These are phyloP conservation scores for Spodoptera littoralis DNA, from an alignment of 2,888 invertebrate genomes.

Conservation along the genomic window DNA sequence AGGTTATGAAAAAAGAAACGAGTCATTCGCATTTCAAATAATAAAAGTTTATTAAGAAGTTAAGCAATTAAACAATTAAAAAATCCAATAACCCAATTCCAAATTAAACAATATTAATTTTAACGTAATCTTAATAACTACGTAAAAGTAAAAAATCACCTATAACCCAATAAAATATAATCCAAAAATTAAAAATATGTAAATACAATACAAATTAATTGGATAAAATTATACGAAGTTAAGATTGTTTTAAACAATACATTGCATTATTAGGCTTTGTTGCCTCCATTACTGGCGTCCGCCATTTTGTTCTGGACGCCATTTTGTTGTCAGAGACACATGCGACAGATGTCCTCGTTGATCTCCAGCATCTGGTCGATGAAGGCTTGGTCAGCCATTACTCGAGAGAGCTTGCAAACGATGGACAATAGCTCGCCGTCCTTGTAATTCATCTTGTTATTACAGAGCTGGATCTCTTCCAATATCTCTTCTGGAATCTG, in stretches of 20 bases:
- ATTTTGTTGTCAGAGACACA: constrained; percentile 89
- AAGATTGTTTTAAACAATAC: constrained; percentile 21
- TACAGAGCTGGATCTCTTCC: constrained; percentile 91
- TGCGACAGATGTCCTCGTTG: constrained; percentile 93
- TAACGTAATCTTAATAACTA: constrained; percentile 51
- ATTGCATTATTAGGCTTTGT: constrained; percentile 35
- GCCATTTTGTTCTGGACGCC: constrained; percentile 68
- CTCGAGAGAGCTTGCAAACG: constrained; percentile 90
- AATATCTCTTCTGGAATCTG: constrained; percentile 90
- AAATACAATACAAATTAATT: constrained; percentile 56
- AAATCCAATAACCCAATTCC: constrained; percentile 53
- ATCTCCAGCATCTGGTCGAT: constrained; percentile 93
- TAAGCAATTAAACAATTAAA: constrained; percentile 43
- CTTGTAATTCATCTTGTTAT: constrained; percentile 92
- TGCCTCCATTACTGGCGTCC: constrained; percentile 52
- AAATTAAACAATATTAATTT: constrained; percentile 39
- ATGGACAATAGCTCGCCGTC: constrained; percentile 90
- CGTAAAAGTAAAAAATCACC: constrained; percentile 47
- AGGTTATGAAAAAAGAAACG: constrained; percentile 11
- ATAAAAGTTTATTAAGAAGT: constrained; percentile 47
- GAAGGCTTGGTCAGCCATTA: constrained; percentile 92
- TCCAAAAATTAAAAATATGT: constrained; percentile 47
- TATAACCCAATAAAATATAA: constrained; percentile 50
- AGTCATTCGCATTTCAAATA: constrained; percentile 31
- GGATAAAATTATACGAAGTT: constrained; percentile 46